Percentiles rank a stretch among this genome's conserved stretches.
Conservation (phyloP, 2,113 vertebrate species). For the Sprattus sprattus region DNA sequence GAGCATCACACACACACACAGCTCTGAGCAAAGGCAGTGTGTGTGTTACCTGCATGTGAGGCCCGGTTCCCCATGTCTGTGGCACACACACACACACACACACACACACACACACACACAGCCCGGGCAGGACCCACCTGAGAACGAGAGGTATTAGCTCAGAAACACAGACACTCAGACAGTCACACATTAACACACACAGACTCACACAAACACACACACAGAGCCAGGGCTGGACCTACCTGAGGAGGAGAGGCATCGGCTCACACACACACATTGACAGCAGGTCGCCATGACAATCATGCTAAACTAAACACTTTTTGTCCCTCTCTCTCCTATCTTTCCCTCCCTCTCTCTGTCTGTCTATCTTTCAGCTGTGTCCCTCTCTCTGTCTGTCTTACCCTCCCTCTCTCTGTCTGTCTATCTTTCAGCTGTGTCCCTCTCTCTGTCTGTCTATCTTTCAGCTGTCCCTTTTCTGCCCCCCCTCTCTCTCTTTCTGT, state of each 20-base stretch:
- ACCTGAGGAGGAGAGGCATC: no score
- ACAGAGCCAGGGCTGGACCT: no score
- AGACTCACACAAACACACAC: no score
- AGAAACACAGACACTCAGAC: no score
- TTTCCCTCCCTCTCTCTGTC: conserved; percentile 20
- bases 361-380: conserved; percentile 23
- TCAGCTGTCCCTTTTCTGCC: background rate
- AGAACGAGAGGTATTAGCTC: no score
- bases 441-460: background rate
- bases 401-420: conserved; percentile 45
- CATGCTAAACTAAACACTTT: conserved; percentile 46
- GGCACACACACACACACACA: conserved; percentile 60
- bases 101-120: conserved; percentile 68
- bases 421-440: conserved; percentile 52
- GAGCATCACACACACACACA: conserved; percentile 22
- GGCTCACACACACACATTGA: no score
- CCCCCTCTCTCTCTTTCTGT: background rate
- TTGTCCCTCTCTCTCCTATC: background rate
- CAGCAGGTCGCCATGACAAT: conserved; percentile 70
- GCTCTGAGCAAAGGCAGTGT: conserved; percentile 11
- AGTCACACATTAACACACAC: no score
- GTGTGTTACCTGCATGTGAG: conserved; percentile 72
- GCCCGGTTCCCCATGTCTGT: conserved; percentile 70
- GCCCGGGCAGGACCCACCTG: no score
- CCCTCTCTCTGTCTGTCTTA: background rate